Evolutionary conservation across 2,113 vertebrate species (phyloP).

Genomic region (Diadophis punctatus): DNA sequence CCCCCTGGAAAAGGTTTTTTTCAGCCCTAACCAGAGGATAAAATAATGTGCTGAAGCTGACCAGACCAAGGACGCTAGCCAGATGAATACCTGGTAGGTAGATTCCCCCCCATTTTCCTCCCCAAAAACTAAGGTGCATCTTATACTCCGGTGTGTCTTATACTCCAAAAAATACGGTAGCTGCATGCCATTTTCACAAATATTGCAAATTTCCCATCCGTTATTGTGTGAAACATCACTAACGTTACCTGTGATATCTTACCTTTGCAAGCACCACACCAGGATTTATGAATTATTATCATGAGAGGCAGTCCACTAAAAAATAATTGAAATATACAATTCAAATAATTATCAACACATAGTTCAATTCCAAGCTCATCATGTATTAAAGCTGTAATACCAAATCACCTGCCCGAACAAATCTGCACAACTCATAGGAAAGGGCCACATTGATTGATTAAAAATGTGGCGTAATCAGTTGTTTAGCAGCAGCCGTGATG

Average conservation of each 20-base stretch:
- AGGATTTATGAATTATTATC: constrained; percentile 96
- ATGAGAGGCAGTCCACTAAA: constrained; percentile 90
- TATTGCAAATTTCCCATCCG: background rate
- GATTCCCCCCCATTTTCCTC: too few species aligned
- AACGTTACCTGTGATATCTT: constrained; percentile 19
- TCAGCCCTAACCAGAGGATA: too few species aligned
- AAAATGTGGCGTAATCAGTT: background rate
- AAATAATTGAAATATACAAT: constrained; percentile 29
- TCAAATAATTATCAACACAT: background rate
- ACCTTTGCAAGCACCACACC: constrained; percentile 99
- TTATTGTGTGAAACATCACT: background rate
- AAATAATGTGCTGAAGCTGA: too few species aligned
- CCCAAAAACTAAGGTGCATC: too few species aligned
- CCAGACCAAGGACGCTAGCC: too few species aligned
- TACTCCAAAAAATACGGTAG: too few species aligned
- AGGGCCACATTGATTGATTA: background rate
- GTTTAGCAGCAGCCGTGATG: background rate
- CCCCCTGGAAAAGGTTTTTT: too few species aligned
- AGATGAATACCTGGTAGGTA: too few species aligned
- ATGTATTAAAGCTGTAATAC: background rate
- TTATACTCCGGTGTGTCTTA: too few species aligned
- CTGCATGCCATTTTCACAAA: background rate
- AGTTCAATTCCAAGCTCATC: background rate
- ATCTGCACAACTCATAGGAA: background rate
- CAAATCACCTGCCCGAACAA: background rate